Conservation (phyloP, 2,113 vertebrate genomes). For the Eolophus roseicapilla region DNA sequence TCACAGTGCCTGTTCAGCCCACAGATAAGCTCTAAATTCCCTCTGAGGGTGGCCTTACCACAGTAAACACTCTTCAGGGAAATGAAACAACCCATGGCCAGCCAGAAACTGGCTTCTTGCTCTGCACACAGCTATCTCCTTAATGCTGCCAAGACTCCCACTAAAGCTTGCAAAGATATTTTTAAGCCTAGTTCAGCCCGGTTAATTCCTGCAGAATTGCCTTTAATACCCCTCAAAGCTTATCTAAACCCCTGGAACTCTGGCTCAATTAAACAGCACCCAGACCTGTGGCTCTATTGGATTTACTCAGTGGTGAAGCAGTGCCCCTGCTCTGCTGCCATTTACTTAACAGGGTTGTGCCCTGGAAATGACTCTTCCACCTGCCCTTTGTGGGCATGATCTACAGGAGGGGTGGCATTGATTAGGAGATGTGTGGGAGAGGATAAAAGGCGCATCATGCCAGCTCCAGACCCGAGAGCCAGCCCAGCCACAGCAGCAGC, state of each 20-base stretch:
- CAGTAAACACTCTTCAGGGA: neutral
- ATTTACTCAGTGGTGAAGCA: neutral
- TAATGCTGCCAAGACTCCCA: constrained; percentile 31
- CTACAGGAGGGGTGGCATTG: neutral
- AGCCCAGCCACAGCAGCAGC: neutral
- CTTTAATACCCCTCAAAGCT: constrained; percentile 59
- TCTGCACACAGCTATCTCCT: constrained; percentile 23
- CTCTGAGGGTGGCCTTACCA: constrained; percentile 10
- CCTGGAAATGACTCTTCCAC: neutral
- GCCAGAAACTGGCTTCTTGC: neutral
- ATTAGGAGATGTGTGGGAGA: neutral
- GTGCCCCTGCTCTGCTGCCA: neutral
- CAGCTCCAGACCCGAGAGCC: neutral
- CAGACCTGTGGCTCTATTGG: constrained; percentile 8
- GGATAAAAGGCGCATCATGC: neutral
- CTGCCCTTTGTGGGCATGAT: neutral
- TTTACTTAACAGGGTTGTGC: neutral
- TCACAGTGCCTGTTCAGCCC: neutral
- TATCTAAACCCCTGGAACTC: constrained; percentile 56
- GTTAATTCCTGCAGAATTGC: constrained; percentile 66
- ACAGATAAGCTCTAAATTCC: constrained; percentile 11
- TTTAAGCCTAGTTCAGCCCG: constrained; percentile 53
- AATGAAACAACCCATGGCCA: neutral
- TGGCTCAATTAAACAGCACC: constrained; percentile 52
- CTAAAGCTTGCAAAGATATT: constrained; percentile 54